Conservation (phyloP, 2,113 vertebrate species). For the Platichthys flesus region DNA sequence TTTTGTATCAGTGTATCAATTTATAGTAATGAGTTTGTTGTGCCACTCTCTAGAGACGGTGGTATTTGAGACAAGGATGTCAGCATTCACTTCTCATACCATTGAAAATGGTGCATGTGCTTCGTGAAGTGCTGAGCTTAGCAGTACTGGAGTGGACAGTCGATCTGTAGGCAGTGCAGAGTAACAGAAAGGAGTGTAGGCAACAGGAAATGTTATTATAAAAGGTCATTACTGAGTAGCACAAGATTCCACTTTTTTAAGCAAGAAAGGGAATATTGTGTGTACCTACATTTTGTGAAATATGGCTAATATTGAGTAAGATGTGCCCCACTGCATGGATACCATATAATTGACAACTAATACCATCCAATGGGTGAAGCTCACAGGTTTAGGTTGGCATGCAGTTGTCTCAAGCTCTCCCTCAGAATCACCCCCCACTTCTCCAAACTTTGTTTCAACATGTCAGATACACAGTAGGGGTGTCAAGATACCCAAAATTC, state of each 20-base stretch:
- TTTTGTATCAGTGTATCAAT: not conserved
- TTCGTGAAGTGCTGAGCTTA: slow-evolving; percentile 45
- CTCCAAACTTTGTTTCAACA: too few relatives aligned
- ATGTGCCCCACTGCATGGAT: too few relatives aligned
- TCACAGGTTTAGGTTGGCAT: too few relatives aligned
- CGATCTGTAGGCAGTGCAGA: slow-evolving; percentile 4
- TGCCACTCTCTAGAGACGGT: not conserved
- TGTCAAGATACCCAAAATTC: too few relatives aligned
- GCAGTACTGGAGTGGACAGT: slow-evolving; percentile 28
- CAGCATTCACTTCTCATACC: slow-evolving; percentile 39
- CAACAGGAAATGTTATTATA: slow-evolving; percentile 45
- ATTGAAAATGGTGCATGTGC: slow-evolving; percentile 27
- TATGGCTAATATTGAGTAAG: too few relatives aligned
- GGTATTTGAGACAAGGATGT: slow-evolving; percentile 1
- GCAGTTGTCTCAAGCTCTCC: too few relatives aligned
- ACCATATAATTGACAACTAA: too few relatives aligned
- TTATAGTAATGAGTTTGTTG: slow-evolving; percentile 1
- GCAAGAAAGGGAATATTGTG: too few relatives aligned
- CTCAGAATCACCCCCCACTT: too few relatives aligned
- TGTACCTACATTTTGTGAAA: too few relatives aligned
- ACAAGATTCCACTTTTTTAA: not conserved
- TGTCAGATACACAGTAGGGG: too few relatives aligned
- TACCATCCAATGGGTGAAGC: too few relatives aligned
- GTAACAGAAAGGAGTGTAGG: slow-evolving; percentile 6
- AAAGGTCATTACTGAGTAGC: slow-evolving; percentile 40